Conservation (phyloP, 2,888 invertebrate species). For the Agapostemon virescens region DNA sequence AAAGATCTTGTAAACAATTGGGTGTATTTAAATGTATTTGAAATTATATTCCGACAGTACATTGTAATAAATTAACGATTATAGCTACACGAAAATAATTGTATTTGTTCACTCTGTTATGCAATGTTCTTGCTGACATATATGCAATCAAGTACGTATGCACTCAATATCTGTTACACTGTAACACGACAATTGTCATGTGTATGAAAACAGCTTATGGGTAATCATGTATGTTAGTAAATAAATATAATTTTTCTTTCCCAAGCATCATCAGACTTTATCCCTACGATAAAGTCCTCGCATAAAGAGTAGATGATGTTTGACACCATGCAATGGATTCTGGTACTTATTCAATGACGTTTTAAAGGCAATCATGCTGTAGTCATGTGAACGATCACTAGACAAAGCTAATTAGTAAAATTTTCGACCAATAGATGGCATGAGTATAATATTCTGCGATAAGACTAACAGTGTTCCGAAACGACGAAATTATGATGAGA, state of each 20-base stretch:
- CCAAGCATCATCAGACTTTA: too few species aligned
- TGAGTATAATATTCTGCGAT: too few species aligned
- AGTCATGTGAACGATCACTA: too few species aligned
- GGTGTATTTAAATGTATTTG: slow-evolving; percentile 7
- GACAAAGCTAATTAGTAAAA: too few species aligned
- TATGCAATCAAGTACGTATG: not conserved
- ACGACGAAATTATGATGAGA: too few species aligned
- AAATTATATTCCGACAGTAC: slow-evolving; percentile 33
- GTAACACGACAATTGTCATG: not conserved
- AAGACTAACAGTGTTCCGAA: too few species aligned
- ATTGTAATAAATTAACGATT: slow-evolving; percentile 12
- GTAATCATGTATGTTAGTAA: not conserved
- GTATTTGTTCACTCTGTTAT: slow-evolving; percentile 1
- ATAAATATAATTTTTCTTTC: not conserved
- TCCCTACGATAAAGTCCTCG: too few species aligned
- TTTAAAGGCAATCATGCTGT: too few species aligned
- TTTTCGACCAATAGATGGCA: too few species aligned
- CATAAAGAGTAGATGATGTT: too few species aligned
- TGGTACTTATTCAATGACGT: too few species aligned
- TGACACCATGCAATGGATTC: too few species aligned
- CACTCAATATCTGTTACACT: not conserved
- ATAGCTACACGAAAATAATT: not conserved
- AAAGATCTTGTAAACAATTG: slow-evolving; percentile 9
- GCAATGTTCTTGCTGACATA: not conserved
- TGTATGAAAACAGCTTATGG: not conserved